phyloP scores from a whole-genome alignment of 2,113 vertebrate species.

The Chrysemys picta region DNA sequence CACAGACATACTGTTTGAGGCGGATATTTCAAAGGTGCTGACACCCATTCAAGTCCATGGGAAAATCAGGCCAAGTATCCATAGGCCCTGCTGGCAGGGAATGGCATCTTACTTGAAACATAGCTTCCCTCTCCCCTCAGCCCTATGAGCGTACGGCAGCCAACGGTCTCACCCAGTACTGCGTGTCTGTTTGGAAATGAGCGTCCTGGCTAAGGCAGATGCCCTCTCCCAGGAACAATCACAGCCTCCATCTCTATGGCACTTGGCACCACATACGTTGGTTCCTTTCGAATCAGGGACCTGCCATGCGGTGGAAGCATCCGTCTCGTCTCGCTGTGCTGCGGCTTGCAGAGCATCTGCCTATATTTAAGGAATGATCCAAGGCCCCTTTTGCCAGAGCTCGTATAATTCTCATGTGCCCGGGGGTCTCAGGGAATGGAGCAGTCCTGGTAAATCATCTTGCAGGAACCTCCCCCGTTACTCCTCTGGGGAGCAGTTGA shows the following conservation, averaged over 20 bases:
- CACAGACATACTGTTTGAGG: too few relatives aligned
- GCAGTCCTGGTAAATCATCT: too few relatives aligned
- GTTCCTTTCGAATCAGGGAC: neutral
- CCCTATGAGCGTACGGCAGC: rapidly evolving
- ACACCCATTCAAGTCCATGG: too few relatives aligned
- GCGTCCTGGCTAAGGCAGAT: neutral
- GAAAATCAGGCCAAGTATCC: neutral
- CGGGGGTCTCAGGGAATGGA: too few relatives aligned
- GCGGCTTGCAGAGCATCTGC: neutral
- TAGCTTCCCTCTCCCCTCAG: neutral
- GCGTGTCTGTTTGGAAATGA: neutral
- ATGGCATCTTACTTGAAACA: too few relatives aligned
- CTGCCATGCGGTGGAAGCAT: neutral
- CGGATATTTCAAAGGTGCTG: too few relatives aligned
- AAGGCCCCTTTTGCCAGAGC: neutral
- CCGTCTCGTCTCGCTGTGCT: neutral
- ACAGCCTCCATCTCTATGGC: neutral
- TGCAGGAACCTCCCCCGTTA: too few relatives aligned
- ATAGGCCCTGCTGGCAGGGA: too few relatives aligned
- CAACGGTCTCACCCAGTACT: too few relatives aligned
- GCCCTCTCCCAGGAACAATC: rapidly evolving
- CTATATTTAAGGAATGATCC: neutral
- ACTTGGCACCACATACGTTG: neutral
- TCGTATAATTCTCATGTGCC: too few relatives aligned
- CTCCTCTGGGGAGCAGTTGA: too few relatives aligned